Evolutionary conservation across 2,113 vertebrate genomes (phyloP), one percentile per base, ranked within the genome.

Genomic region (Ariopsis seemanni): DNA sequence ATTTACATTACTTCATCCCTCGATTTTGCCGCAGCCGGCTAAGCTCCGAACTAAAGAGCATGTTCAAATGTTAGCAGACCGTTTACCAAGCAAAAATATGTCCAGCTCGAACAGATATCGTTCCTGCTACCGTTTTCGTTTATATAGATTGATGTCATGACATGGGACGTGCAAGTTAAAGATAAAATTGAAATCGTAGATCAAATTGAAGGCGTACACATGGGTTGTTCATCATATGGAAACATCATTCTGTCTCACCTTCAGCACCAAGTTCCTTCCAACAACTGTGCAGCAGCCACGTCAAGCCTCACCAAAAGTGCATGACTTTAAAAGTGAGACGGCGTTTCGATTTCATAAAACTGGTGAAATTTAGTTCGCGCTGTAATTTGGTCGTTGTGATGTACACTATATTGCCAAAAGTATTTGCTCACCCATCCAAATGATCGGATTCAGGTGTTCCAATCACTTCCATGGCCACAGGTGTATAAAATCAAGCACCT

Each of bases 161-260:
- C 84, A 83, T 71, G 53, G 74, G 27, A 86, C 17, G 69, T 91
- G 86, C 7, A 8, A 42, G 42, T 42, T 42, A 42, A 42, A 4
- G 42, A 42, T 42, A 42, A 4, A 42, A 42, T 42, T 11, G 60
- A 74, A 71, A 75, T 3, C 42, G 74, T 79, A 89, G 90, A 91
- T 93, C 82, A 83, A 88, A 84, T 75, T 65, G 9, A 79, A 79
- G 78, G 86, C 93, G 90, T 93, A 90, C 87, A 87, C 87, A 88
- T 86, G 85, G 88, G 22, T 50, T 74, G 71, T 22, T 75, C 1
- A 17, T 74, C 34, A 48, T 48, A 48, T 10, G 0, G 18, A 74
- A 48, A 75, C 11, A 22, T 52, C 52, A 48, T 48, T 48, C 34
- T 20, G 71, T 74, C 4, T 48, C 20, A 18, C 48, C 34, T 10